These are phyloP conservation scores for Poeciliopsis gracilis DNA, from an alignment of 2,797 vertebrate species.

Conservation along the genomic window DNA sequence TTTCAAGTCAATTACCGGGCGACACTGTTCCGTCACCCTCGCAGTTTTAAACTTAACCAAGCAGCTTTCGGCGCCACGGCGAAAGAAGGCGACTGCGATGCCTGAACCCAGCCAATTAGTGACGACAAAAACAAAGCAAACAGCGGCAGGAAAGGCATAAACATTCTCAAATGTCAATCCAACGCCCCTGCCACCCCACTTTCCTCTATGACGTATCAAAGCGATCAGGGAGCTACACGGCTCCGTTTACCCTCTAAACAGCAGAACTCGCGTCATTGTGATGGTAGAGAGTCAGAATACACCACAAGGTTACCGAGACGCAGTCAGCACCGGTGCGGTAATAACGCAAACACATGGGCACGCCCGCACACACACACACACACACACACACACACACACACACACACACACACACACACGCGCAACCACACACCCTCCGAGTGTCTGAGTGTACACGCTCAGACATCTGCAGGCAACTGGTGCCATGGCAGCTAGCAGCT, in stretches of 20 bases:
- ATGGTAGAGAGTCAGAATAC: conserved; percentile 56
- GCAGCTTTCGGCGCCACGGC: not conserved
- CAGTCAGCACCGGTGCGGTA: conserved; percentile 73
- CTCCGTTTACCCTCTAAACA: conserved; percentile 41
- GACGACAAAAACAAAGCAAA: not conserved
- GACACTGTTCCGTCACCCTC: not conserved
- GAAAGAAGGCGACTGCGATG: not conserved
- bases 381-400: conserved; percentile 10
- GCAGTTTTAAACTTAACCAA: not conserved
- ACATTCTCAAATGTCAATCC: not conserved
- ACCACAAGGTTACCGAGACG: conserved; percentile 68
- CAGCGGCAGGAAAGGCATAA: not conserved
- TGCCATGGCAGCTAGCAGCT: conserved; percentile 74
- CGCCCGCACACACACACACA: conserved; percentile 21
- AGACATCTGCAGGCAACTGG: conserved; percentile 73
- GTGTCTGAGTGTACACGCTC: conserved; percentile 14
- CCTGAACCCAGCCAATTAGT: not conserved
- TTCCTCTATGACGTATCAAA: conserved; percentile 36
- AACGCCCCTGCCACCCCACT: not conserved
- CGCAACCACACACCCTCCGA: not conserved
- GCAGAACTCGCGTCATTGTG: conserved; percentile 22
- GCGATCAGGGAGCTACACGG: conserved; percentile 24
- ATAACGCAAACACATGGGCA: conserved; percentile 59
- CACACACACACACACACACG: conserved; percentile 15
- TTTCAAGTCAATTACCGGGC: not conserved